These are phyloP conservation scores for Pherbina coryleti DNA, from an alignment of 2,888 invertebrate genomes.

Conservation along the genomic window DNA sequence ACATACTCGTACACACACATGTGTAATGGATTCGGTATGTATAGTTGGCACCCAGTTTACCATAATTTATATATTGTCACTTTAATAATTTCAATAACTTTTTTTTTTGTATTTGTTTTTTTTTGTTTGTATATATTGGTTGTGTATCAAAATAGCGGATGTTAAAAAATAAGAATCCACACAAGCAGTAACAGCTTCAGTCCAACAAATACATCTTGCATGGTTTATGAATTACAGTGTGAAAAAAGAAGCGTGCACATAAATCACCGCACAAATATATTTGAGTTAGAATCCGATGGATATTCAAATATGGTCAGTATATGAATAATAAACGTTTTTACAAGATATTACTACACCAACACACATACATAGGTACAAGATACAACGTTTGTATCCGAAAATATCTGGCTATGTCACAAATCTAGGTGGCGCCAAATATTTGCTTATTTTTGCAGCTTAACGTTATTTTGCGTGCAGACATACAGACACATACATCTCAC, in stretches of 20 bases:
- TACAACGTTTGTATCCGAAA: background rate
- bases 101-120: too few relatives aligned
- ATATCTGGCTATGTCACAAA: background rate
- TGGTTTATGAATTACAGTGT: background rate
- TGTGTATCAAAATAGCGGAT: too few relatives aligned
- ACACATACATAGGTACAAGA: background rate
- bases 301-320: slow-evolving; percentile 50
- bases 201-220: background rate
- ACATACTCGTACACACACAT: too few relatives aligned
- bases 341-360: background rate
- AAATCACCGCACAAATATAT: background rate
- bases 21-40: too few relatives aligned
- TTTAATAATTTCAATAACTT: too few relatives aligned
- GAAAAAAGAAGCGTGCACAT: background rate
- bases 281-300: slow-evolving; percentile 40
- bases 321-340: background rate
- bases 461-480: slow-evolving; percentile 13
- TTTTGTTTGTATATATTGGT: too few relatives aligned
- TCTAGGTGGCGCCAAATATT: slow-evolving; percentile 45
- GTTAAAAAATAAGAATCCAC: too few relatives aligned
- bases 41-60: too few relatives aligned
- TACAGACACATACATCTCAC: background rate
- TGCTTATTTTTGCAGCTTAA: slow-evolving; percentile 22
- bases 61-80: too few relatives aligned
- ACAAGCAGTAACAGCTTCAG: background rate